phyloP scores from a whole-genome alignment of 2,113 vertebrate species.

The Hydrolagus affinis region DNA sequence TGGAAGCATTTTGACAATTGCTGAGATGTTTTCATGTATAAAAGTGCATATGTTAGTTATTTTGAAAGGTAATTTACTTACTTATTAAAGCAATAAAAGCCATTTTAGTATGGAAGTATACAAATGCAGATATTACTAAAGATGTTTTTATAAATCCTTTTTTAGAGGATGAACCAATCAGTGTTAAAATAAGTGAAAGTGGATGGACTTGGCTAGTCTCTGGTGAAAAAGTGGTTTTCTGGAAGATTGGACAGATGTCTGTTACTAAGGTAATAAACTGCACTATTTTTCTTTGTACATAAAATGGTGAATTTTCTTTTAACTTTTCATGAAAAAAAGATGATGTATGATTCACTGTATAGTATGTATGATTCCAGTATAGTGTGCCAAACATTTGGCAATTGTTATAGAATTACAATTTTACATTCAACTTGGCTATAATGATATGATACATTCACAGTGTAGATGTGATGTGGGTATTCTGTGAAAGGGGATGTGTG shows the following conservation, averaged over 20 bases:
- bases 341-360: no score
- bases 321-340: no score
- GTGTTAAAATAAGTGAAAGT: slow-evolving; percentile 70
- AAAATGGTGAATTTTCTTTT: no score
- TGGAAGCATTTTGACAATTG: background rate
- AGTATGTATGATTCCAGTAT: no score
- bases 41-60: no score
- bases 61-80: no score
- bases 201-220: slow-evolving; percentile 92
- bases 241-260: slow-evolving; percentile 81
- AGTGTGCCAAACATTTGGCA: no score
- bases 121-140: background rate
- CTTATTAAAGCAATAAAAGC: background rate
- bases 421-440: no score
- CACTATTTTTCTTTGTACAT: background rate
- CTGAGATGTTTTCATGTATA: background rate
- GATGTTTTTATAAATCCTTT: slow-evolving; percentile 23
- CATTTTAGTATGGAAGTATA: background rate
- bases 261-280: slow-evolving; percentile 73
- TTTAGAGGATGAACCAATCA: slow-evolving; percentile 70
- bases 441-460: no score
- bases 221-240: slow-evolving; percentile 77
- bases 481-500: no score
- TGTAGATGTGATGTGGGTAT: no score
- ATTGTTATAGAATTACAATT: no score